These are phyloP conservation scores for Plecotus auritus DNA, from an alignment of 2,113 vertebrate species.

Conservation along the genomic window DNA sequence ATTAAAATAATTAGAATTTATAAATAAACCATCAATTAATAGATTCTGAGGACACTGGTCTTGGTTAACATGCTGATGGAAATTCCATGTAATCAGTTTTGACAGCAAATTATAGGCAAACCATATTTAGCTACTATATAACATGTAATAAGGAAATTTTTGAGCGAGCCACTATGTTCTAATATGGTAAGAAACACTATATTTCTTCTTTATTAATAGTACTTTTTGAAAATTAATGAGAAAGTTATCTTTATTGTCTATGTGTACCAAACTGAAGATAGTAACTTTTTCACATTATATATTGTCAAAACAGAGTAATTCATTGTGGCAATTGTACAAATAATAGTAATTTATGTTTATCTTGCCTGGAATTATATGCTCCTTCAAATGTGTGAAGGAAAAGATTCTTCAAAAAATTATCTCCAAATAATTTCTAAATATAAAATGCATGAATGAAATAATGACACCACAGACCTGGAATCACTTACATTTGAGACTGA, in stretches of 20 bases:
- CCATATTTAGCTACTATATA: neutral
- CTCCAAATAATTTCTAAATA: neutral
- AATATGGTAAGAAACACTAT: slow-evolving; percentile 5
- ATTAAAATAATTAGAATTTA: slow-evolving; percentile 7
- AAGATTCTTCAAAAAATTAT: neutral
- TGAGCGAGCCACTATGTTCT: slow-evolving; percentile 29
- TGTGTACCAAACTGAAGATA: neutral
- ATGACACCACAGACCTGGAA: neutral
- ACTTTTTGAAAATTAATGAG: slow-evolving; percentile 30
- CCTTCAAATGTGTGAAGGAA: neutral
- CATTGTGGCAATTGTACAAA: slow-evolving; percentile 39
- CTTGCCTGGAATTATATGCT: slow-evolving; percentile 26
- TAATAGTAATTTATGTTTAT: neutral
- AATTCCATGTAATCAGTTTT: neutral
- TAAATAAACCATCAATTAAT: neutral
- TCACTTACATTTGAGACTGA: neutral
- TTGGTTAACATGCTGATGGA: neutral
- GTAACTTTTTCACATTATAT: slow-evolving; percentile 60
- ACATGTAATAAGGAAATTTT: neutral
- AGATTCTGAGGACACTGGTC: neutral
- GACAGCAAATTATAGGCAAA: neutral
- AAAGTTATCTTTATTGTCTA: slow-evolving; percentile 8
- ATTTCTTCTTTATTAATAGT: slow-evolving; percentile 28
- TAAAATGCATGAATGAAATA: neutral
- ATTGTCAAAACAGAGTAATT: slow-evolving; percentile 55